A percentile compares a stretch with the other conserved stretches of the same genome.
Evolutionary conservation across 1,140 invertebrate species (phyloP).

Genomic region (Megathymus violae): DNA sequence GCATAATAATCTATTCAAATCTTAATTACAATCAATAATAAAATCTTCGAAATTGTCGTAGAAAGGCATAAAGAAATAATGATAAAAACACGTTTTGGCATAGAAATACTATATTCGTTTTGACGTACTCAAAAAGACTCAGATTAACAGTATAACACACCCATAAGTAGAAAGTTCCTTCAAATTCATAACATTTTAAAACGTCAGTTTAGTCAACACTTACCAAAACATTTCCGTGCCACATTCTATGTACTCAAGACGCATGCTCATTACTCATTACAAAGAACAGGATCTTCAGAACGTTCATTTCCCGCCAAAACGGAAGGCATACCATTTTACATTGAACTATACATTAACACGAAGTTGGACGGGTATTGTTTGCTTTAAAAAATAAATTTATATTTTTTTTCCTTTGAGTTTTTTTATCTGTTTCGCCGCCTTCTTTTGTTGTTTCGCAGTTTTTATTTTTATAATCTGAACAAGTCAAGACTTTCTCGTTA

Average conservation of each 20-base stretch:
- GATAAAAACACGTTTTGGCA: no score
- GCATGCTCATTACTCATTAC: background rate
- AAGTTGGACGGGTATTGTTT: conserved; percentile 23
- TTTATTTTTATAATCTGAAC: conserved; percentile 7
- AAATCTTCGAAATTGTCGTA: no score
- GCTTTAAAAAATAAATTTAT: conserved; percentile 3
- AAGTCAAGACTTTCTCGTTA: conserved; percentile 18
- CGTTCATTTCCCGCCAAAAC: conserved; percentile 14
- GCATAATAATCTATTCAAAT: no score
- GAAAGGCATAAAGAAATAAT: no score
- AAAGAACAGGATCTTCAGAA: background rate
- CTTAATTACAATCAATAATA: no score
- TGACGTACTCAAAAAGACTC: no score
- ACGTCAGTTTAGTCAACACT: background rate
- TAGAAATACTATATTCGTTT: no score
- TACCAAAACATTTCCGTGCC: background rate
- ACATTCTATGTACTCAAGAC: background rate
- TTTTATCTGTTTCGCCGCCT: conserved; percentile 28
- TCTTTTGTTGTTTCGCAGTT: conserved; percentile 1
- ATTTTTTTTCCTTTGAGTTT: conserved; percentile 8
- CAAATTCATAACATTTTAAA: background rate
- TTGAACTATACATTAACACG: conserved; percentile 1
- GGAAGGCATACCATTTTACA: no score
- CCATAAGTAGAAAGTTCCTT: background rate
- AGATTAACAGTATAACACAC: no score